These are phyloP conservation scores for Sitta carolinensis DNA, from an alignment of 2,797 vertebrate species.

Conservation along the genomic window DNA sequence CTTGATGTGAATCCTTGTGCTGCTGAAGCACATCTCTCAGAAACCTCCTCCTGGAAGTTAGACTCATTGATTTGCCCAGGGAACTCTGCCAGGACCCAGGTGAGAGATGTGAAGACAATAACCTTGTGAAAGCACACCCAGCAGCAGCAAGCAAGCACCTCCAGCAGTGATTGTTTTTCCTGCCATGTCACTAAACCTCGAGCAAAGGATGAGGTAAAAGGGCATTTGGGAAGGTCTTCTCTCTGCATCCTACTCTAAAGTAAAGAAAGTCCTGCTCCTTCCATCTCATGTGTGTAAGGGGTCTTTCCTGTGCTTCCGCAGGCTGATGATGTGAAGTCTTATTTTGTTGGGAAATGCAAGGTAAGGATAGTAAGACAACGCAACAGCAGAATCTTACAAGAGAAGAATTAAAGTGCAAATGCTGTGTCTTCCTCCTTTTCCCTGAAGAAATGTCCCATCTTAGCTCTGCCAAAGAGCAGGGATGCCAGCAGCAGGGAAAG, in stretches of 20 bases:
- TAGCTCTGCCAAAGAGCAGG: background rate
- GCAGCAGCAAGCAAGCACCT: background rate
- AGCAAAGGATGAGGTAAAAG: constrained; percentile 1
- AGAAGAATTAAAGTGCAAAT: background rate
- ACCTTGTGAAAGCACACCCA: background rate
- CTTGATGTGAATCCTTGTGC: background rate
- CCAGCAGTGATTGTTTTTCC: background rate
- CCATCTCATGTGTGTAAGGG: background rate
- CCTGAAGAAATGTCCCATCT: background rate
- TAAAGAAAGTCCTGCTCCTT: background rate
- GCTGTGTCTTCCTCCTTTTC: background rate
- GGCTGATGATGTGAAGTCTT: background rate
- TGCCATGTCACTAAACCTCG: background rate
- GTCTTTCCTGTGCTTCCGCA: background rate
- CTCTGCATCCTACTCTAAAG: background rate
- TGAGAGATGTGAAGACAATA: background rate
- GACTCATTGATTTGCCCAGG: background rate
- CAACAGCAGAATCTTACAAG: background rate
- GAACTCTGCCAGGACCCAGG: background rate
- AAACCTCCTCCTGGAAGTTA: background rate
- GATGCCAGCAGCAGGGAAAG: background rate
- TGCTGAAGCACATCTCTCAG: background rate
- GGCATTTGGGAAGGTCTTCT: background rate
- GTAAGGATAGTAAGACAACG: background rate
- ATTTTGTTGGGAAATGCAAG: background rate